Evolutionary conservation across 1,140 invertebrate species (phyloP).

Genomic region (Brachionus manjavacas): DNA sequence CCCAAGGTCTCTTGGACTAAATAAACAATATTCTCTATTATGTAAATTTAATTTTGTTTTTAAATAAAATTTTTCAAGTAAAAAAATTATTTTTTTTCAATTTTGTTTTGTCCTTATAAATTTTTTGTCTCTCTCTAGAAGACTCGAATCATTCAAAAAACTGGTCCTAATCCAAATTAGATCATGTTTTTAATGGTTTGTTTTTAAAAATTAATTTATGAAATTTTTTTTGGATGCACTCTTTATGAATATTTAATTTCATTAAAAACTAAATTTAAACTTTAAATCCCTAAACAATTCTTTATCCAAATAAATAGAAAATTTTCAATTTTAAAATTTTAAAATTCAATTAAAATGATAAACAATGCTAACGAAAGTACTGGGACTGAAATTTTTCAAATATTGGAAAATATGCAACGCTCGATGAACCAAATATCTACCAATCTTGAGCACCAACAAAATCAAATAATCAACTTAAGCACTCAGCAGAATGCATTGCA

Average conservation of each 20-base stretch:
- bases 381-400: background rate
- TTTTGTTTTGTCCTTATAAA: background rate
- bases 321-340: background rate
- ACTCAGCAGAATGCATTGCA: background rate
- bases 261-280: no score
- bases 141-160: no score
- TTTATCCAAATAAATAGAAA: background rate
- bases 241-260: no score
- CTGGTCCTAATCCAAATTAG: no score
- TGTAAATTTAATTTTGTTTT: background rate
- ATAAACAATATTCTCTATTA: background rate
- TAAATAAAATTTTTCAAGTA: background rate
- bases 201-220: no score
- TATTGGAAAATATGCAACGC: background rate
- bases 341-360: background rate
- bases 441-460: background rate
- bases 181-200: no score
- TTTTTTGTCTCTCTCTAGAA: no score
- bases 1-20: slow-evolving; percentile 44
- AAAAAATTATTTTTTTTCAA: background rate
- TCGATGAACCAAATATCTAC: background rate
- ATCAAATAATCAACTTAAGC: background rate
- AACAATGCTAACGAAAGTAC: background rate
- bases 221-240: no score
- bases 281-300: no score